Evolutionary conservation across 2,113 vertebrate genomes (phyloP).

Genomic region (Mustela nigripes): DNA sequence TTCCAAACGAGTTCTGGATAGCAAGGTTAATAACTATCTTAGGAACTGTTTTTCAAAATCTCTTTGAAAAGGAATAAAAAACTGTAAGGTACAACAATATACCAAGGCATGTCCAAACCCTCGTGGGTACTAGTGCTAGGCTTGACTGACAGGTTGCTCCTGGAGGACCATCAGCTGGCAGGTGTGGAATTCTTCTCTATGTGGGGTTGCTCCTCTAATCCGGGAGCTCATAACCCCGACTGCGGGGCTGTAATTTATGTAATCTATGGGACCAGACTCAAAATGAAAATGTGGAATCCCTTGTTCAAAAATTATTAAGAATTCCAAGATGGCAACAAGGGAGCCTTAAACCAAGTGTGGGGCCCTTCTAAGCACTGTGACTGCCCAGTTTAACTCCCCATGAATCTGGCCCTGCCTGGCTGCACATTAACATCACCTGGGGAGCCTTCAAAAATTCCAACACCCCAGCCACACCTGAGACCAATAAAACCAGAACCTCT

Average conservation of each 20-base stretch:
- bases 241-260: not conserved
- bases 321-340: not conserved
- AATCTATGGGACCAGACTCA: not conserved
- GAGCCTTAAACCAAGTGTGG: not conserved
- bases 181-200: not conserved
- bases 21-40: conserved; percentile 60
- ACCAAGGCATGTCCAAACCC: not conserved
- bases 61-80: conserved; percentile 33
- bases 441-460: not conserved
- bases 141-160: not conserved
- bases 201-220: not conserved
- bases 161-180: not conserved
- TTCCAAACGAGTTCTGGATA: not conserved
- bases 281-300: conserved; percentile 18
- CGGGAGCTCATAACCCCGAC: not conserved
- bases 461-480: not conserved
- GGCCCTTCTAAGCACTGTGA: not conserved
- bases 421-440: not conserved
- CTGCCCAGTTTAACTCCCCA: no score
- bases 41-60: conserved; percentile 30
- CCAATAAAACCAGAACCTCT: conserved; percentile 31
- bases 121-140: not conserved
- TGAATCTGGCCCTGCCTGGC: not conserved
- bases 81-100: not conserved
- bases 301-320: conserved; percentile 11